These are phyloP conservation scores for Campodea augens DNA, from an alignment of 1,140 invertebrate species.

Conservation along the genomic window DNA sequence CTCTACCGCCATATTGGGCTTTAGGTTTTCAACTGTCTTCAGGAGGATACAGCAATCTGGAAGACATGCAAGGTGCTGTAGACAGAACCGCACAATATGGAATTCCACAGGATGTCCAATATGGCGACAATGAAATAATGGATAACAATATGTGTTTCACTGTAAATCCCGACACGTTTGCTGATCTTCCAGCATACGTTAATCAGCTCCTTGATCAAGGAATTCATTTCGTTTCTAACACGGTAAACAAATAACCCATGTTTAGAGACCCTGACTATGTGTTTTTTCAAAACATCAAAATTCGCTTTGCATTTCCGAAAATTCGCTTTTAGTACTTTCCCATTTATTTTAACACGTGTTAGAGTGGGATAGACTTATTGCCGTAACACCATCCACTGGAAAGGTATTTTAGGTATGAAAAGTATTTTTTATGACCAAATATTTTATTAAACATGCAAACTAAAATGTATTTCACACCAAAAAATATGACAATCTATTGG, in stretches of 20 bases:
- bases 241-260: neutral
- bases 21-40: slow-evolving; percentile 29
- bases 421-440: too few relatives aligned
- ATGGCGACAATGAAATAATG: slow-evolving; percentile 28
- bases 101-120: slow-evolving; percentile 27
- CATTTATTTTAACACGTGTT: too few relatives aligned
- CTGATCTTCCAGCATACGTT: slow-evolving; percentile 22
- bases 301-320: too few relatives aligned
- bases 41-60: slow-evolving; percentile 24
- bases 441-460: too few relatives aligned
- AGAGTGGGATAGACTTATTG: too few relatives aligned
- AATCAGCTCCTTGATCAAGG: slow-evolving; percentile 21
- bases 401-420: too few relatives aligned
- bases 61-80: slow-evolving; percentile 21
- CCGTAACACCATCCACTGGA: too few relatives aligned
- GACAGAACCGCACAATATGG: slow-evolving; percentile 19
- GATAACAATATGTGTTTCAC: slow-evolving; percentile 24
- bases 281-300: too few relatives aligned
- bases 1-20: slow-evolving; percentile 29
- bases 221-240: slow-evolving; percentile 22
- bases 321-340: too few relatives aligned
- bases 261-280: too few relatives aligned
- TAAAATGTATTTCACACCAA: too few relatives aligned
- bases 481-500: too few relatives aligned
- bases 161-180: slow-evolving; percentile 20